Evolutionary conservation across 2,797 vertebrate species (phyloP).

Genomic region (Cyprinodon diabolis): DNA sequence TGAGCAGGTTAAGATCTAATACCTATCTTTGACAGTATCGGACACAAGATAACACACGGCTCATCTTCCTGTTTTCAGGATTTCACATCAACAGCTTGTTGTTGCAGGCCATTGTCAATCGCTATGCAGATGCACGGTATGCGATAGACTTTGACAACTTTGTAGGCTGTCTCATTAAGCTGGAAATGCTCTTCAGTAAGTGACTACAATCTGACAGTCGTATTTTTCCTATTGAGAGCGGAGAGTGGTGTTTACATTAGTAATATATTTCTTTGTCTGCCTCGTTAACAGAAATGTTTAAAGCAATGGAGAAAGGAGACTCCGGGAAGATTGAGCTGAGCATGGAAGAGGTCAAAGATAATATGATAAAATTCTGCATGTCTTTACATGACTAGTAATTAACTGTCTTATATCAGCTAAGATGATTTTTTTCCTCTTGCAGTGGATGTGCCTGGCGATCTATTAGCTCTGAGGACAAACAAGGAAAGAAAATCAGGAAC

Average conservation of each 20-base stretch:
- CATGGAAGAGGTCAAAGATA: constrained; percentile 72
- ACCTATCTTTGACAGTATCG: constrained; percentile 4
- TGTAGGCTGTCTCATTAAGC: constrained; percentile 83
- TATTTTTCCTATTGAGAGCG: neutral
- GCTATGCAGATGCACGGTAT: constrained; percentile 77
- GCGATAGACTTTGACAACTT: constrained; percentile 88
- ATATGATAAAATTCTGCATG: neutral
- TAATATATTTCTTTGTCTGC: constrained; percentile 2
- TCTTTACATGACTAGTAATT: neutral
- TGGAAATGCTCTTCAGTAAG: constrained; percentile 92
- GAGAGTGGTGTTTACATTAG: neutral
- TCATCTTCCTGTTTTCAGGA: constrained; percentile 68
- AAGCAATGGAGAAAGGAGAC: constrained; percentile 68
- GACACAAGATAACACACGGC: neutral
- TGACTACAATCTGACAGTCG: constrained; percentile 19
- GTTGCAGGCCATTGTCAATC: constrained; percentile 79
- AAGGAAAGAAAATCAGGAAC: neutral
- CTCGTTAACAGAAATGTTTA: constrained; percentile 76
- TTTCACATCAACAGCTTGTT: constrained; percentile 83
- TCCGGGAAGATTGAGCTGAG: constrained; percentile 79
- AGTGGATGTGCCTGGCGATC: constrained; percentile 77
- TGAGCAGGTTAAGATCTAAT: neutral
- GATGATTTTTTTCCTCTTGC: constrained; percentile 29
- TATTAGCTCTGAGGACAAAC: constrained; percentile 37
- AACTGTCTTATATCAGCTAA: neutral